Percentiles rank a stretch among this genome's conserved stretches.
phyloP scores from a whole-genome alignment of 2,113 vertebrate species.

The Burhinus oedicnemus region DNA sequence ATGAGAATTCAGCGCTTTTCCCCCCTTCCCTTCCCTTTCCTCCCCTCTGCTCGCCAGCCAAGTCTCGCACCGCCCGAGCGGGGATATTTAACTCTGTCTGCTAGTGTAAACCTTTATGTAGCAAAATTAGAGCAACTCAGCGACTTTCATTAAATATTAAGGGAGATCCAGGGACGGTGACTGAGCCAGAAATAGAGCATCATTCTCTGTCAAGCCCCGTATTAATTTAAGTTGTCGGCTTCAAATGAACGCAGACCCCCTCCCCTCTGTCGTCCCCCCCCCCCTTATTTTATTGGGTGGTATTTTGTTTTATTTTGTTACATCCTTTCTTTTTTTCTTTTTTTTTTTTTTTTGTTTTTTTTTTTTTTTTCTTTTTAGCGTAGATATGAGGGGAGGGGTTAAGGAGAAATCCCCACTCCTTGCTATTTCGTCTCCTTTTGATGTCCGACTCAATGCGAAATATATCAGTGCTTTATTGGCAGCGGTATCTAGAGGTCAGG shows the following conservation, averaged over 20 bases:
- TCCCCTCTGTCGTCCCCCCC: too few relatives aligned
- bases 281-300: not conserved
- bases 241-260: not conserved
- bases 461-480: not conserved
- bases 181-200: conserved; percentile 6
- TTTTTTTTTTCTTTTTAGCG: not conserved
- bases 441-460: not conserved
- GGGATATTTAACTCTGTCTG: conserved; percentile 70
- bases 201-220: conserved; percentile 15
- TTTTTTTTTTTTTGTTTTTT: not conserved
- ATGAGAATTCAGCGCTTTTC: not conserved
- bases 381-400: conserved; percentile 4
- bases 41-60: conserved; percentile 11
- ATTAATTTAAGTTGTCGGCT: not conserved
- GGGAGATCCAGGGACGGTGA: conserved; percentile 15
- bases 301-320: not conserved
- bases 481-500: not conserved
- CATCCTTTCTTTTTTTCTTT: not conserved
- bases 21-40: not conserved
- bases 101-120: conserved; percentile 82
- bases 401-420: not conserved
- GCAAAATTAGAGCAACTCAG: conserved; percentile 75
- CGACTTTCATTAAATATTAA: conserved; percentile 81
- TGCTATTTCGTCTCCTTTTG: not conserved
- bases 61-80: conserved; percentile 29